These are phyloP conservation scores for Pipistrellus pipistrellus DNA, from an alignment of 2,797 vertebrate species.

Conservation along the genomic window DNA sequence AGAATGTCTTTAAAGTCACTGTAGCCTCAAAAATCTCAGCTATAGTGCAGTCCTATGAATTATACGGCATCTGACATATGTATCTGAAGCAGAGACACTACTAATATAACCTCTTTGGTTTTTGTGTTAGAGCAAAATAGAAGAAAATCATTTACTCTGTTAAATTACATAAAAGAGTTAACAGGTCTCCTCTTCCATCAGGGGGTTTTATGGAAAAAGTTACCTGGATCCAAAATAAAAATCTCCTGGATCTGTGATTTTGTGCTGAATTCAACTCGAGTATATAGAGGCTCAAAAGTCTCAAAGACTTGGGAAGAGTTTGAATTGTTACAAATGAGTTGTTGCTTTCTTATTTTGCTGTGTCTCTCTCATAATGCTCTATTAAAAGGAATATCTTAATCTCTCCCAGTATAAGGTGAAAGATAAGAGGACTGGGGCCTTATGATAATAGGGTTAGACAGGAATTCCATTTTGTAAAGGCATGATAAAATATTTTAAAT, in stretches of 20 bases:
- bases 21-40: background rate
- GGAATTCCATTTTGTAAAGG: background rate
- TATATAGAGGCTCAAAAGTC: slow-evolving; percentile 30
- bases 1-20: slow-evolving; percentile 47
- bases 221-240: slow-evolving; percentile 64
- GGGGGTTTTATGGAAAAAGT: slow-evolving; percentile 64
- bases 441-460: background rate
- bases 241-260: slow-evolving; percentile 39
- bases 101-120: background rate
- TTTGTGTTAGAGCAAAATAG: slow-evolving; percentile 54
- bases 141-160: slow-evolving; percentile 39
- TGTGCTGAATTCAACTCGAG: slow-evolving; percentile 55
- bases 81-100: slow-evolving; percentile 23
- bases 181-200: slow-evolving; percentile 34
- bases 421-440: background rate
- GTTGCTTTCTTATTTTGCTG: background rate
- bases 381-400: background rate
- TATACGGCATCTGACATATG: background rate
- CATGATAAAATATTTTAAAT: slow-evolving; percentile 9
- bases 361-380: background rate
- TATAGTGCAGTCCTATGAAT: background rate
- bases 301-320: slow-evolving; percentile 47
- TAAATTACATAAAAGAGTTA: slow-evolving; percentile 65
- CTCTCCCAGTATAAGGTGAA: background rate
- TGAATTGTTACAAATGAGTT: slow-evolving; percentile 23